phyloP scores from a whole-genome alignment of 2,113 vertebrate species.

The Gymnocephalus cernua region DNA sequence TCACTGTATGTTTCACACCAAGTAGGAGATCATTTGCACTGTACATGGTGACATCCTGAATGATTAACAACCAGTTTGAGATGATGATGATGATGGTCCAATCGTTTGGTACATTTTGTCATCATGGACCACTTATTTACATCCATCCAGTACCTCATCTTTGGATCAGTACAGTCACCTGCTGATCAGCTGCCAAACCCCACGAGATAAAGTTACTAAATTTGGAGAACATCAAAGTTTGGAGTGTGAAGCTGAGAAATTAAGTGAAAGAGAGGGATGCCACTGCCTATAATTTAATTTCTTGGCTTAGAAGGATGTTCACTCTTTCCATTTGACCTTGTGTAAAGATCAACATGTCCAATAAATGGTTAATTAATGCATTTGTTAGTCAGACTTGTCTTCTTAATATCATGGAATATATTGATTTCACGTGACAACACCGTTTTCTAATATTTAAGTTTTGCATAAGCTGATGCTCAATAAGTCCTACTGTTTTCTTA shows the following conservation, averaged over 20 bases:
- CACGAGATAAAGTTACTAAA: not conserved
- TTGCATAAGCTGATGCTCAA: constrained; percentile 1
- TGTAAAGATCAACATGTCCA: constrained; percentile 10
- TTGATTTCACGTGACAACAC: not conserved
- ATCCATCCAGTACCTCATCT: constrained; percentile 33
- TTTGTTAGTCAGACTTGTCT: not conserved
- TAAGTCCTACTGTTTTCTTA: not conserved
- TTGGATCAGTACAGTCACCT: constrained; percentile 48
- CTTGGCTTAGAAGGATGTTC: not conserved
- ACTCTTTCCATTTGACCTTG: not conserved
- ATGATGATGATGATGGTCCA: not conserved
- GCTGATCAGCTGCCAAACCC: constrained; percentile 25
- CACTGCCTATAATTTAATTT: not conserved
- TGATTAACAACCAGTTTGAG: not conserved
- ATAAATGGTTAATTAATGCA: not conserved
- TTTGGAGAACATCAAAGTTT: not conserved
- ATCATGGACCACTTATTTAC: not conserved
- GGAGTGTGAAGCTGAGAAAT: not conserved
- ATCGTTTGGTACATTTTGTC: not conserved
- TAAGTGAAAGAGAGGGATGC: not conserved
- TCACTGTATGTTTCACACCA: not conserved
- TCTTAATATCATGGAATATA: not conserved
- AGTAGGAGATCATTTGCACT: not conserved
- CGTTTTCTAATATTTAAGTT: not conserved
- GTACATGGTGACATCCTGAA: not conserved